Base-by-base conservation (phyloP, 2,113 vertebrate genomes). In the Colaptes auratus region DNA sequence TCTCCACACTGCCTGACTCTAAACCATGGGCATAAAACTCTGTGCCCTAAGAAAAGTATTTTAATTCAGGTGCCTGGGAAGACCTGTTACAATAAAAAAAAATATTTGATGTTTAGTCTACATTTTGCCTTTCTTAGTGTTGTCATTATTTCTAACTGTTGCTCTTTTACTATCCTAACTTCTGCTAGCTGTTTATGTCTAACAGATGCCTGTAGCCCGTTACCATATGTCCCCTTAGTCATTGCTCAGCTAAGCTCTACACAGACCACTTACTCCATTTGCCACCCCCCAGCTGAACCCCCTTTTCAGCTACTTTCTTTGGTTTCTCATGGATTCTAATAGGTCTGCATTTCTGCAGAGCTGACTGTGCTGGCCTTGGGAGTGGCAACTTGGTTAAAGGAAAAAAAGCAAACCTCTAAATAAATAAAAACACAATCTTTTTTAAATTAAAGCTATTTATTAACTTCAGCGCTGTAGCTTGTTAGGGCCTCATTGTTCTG, bases 131-230 rank as follows among this genome's bases (percentile, higher is more conserved):
- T 77, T 90, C 82, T 83, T 85, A 61, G 39, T 53, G 56, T 58
- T 90, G 69, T 56, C 60, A n/a, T 91, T 89, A 53, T 89, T 92
- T 92, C 65, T 91, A 89, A 67, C 56, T 81, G 30, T 83, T 89
- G 25, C 52, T 80, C 48, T 82, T 82, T 83, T 86, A 61, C 69
- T 89, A n/a, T 77, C 52, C 60, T 77, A 83, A 72, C 48, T 90
- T 89, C n/a, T 94, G 53, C 79, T 90, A 65, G 73, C 55, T 82
- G 69, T 88, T 96, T 95, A 95, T 95, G 93, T 92, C 53, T 58
- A 90, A 48, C 96, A 95, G 82, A 93, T 95, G 85, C 67, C 58
- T 83, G 61, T 78, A 92, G 53, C 65, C 73, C 25, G 69, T 46
- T 78, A 93, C 89, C 89, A 77, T 82, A 80, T 86, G 64, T 88